Conservation (phyloP, 37 sponge, comb jelly and placozoan species). For the Crambe crambe region DNA sequence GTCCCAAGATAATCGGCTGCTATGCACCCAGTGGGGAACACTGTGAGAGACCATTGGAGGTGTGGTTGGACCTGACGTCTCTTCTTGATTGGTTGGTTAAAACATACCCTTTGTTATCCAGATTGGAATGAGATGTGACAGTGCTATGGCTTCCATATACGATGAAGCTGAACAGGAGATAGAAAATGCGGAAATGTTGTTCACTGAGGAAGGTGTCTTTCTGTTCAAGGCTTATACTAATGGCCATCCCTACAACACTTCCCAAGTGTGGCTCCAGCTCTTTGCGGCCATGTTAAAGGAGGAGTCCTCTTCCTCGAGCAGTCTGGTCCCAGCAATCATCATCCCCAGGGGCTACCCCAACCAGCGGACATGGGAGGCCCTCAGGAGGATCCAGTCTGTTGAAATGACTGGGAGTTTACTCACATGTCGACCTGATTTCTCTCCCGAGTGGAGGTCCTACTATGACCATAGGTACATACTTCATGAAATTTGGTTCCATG, state of each 20-base stretch:
- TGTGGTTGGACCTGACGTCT: neutral
- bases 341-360: constrained; percentile 70
- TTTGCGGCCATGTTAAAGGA: constrained; percentile 55
- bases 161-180: constrained; percentile 68
- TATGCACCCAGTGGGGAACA: constrained; percentile 91
- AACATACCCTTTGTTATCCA: neutral
- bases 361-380: constrained; percentile 69
- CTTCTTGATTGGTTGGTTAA: neutral
- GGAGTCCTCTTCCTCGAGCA: neutral
- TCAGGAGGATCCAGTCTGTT: constrained; percentile 48
- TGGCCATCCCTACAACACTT: constrained; percentile 90
- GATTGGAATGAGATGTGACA: constrained; percentile 81
- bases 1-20: constrained; percentile 80
- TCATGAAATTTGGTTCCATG: too few species aligned
- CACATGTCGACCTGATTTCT: constrained; percentile 77
- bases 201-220: constrained; percentile 81
- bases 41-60: constrained; percentile 89
- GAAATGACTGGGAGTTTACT: constrained; percentile 80
- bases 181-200: constrained; percentile 74
- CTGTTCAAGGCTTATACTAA: constrained; percentile 79
- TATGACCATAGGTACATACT: constrained; percentile 72
- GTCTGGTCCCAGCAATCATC: constrained; percentile 74
- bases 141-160: constrained; percentile 70
- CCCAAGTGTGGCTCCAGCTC: constrained; percentile 68
- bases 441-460: constrained; percentile 79